Evolutionary conservation across 2,797 vertebrate species (phyloP), one percentile per base, ranked within the genome.

Genomic region (Lutjanus campechanus): DNA sequence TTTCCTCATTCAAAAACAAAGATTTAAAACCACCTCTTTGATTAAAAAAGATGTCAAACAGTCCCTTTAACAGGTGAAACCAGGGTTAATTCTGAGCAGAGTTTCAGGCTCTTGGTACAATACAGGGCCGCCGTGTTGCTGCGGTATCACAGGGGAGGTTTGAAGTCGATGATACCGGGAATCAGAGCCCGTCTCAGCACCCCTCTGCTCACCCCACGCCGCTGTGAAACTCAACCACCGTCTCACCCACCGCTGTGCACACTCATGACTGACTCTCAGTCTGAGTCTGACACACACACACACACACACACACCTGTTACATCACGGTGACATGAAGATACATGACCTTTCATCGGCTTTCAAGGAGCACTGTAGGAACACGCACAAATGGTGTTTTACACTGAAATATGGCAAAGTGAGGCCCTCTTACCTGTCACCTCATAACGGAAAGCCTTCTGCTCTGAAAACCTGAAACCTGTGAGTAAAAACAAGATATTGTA

Each of bases 181-280:
- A 94, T 88, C 85, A 73, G 88, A 82, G 83, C 75, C 51, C 44
- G 77, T 77, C 80, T 79, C 74, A 1, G 75, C 92, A 77, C 68
- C 84, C 79, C 74, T 81, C 55, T 36, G 50, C 16, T 11, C 88
- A 59, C 87, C 93, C 92, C 91, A 90, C 91, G 85, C 89, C 88
- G 17, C 82, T 91, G 56, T 47, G 92, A 95, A 95, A 95, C 94
- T 84, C 82, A 88, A 87, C 92, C 91, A 83, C 89, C 72, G 51
- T 75, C 86, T 87, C 88, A 69, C 83, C 87, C 44, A 49, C 84
- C 74, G 73, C 85, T 78, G 36, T 92, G 94, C 92, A 93, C 93
- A 95, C 92, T 95, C 95, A 95, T 94, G 94, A 86, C 94, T 79
- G 86, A 81, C 93, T 96, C 95, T 96, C 95, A 91, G 76, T 96